A percentile compares a stretch with the other conserved stretches of the same genome.
These are phyloP conservation scores for Elachura formosa DNA, from an alignment of 2,113 vertebrate genomes.

Conservation along the genomic window DNA sequence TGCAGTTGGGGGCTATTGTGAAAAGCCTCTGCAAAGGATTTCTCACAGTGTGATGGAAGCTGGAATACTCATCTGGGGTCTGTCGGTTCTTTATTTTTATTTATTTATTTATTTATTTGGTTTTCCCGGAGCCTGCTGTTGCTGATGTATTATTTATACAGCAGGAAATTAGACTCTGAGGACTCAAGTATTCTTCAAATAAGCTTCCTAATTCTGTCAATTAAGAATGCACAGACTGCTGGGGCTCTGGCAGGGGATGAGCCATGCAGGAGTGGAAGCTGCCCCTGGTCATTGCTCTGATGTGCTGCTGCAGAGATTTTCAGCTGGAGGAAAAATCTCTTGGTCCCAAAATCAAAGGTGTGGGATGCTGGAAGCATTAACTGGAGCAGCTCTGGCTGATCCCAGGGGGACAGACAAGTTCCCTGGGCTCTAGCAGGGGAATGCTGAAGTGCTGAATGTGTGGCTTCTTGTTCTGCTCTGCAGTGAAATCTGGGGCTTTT, in stretches of 20 bases:
- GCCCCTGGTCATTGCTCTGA: conserved; percentile 28
- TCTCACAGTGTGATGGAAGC: conserved; percentile 16
- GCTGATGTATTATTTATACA: conserved; percentile 64
- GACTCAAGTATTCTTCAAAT: conserved; percentile 59
- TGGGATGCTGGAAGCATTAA: not conserved
- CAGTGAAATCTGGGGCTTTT: not conserved
- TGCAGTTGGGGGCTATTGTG: not conserved
- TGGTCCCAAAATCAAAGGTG: not conserved
- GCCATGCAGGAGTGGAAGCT: not conserved
- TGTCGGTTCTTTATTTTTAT: not conserved
- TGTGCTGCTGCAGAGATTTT: not conserved
- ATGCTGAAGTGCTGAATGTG: not conserved
- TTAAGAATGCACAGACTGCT: conserved; percentile 47
- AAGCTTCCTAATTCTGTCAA: conserved; percentile 62
- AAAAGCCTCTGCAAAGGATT: conserved; percentile 22
- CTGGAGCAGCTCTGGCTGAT: not conserved
- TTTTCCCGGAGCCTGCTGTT: conserved; percentile 33
- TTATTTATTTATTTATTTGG: not conserved
- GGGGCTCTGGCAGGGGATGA: conserved; percentile 19
- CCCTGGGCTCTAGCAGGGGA: not conserved
- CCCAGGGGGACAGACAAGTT: not conserved
- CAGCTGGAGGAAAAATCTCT: conserved; percentile 3
- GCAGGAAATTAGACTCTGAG: conserved; percentile 65
- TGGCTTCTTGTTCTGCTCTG: not conserved
- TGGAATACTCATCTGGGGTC: not conserved